Percentiles rank a stretch among this genome's conserved stretches.
These are phyloP conservation scores for Drosophila greeni DNA, from an alignment of 2,888 invertebrate species.

Conservation along the genomic window DNA sequence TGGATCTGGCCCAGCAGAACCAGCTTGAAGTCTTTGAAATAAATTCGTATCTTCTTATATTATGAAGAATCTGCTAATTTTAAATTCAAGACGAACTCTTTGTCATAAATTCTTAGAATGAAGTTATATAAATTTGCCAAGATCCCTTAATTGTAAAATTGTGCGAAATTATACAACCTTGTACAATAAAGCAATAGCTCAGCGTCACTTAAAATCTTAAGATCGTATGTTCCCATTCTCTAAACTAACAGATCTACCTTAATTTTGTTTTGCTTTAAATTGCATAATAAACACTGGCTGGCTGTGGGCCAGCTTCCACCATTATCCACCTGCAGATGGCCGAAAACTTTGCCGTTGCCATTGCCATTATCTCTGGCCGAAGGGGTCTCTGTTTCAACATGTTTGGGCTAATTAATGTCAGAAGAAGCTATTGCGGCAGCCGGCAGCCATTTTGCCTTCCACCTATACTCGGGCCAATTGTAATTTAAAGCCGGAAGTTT, in stretches of 20 bases:
- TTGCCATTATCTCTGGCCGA: slow-evolving; percentile 25
- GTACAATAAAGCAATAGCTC: no score
- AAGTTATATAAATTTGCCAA: neutral
- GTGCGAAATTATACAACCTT: no score
- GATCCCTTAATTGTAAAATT: neutral
- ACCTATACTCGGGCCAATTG: slow-evolving; percentile 47
- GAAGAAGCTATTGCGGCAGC: slow-evolving; percentile 58
- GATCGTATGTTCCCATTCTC: neutral
- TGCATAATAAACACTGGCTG: slow-evolving; percentile 55
- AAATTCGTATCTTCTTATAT: no score
- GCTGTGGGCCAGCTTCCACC: slow-evolving; percentile 14
- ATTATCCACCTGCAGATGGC: slow-evolving; percentile 67
- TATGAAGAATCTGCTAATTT: no score
- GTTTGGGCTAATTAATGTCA: slow-evolving; percentile 71
- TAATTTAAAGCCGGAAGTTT: slow-evolving; percentile 70
- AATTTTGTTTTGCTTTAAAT: slow-evolving; percentile 44
- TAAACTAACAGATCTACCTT: neutral
- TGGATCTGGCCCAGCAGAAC: neutral
- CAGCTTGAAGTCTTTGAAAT: no score
- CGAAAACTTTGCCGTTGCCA: slow-evolving; percentile 61
- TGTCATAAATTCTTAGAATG: neutral
- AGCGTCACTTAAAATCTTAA: no score
- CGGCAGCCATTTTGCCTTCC: slow-evolving; percentile 50
- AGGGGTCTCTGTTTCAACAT: slow-evolving; percentile 46
- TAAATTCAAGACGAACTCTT: no score